phyloP scores from a whole-genome alignment of 2,113 vertebrate genomes.

The Montifringilla adamsi region DNA sequence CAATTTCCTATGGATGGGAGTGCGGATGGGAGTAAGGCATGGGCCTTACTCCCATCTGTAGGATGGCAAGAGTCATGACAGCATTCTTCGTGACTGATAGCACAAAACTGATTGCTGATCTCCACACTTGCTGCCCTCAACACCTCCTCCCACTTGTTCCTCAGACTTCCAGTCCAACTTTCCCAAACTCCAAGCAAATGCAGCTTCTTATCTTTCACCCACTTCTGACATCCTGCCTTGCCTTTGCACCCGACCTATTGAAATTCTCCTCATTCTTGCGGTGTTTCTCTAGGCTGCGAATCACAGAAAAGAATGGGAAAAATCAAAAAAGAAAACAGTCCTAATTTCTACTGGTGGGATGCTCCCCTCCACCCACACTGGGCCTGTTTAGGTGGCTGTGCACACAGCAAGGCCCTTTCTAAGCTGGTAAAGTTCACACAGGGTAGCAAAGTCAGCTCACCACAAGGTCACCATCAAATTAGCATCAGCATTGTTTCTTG shows the following conservation, averaged over 20 bases:
- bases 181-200: not conserved
- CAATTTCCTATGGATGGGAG: not conserved
- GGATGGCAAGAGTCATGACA: not conserved
- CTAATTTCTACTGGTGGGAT: not conserved
- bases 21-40: not conserved
- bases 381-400: not conserved
- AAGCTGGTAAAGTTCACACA: not conserved
- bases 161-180: not conserved
- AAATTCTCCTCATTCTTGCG: constrained; percentile 21
- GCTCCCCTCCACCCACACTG: not conserved
- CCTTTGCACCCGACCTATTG: not conserved
- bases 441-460: not conserved
- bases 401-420: not conserved
- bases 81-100: not conserved
- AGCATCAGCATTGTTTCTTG: not conserved
- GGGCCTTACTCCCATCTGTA: not conserved
- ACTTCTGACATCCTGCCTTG: not conserved
- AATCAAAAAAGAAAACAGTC: not conserved
- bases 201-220: not conserved
- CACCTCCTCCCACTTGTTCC: not conserved
- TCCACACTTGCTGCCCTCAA: not conserved
- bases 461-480: not conserved
- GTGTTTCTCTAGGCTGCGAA: constrained; percentile 11
- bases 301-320: constrained; percentile 36
- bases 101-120: not conserved